Conservation (phyloP, 2,113 vertebrate genomes). For the Eupsittula cactorum region DNA sequence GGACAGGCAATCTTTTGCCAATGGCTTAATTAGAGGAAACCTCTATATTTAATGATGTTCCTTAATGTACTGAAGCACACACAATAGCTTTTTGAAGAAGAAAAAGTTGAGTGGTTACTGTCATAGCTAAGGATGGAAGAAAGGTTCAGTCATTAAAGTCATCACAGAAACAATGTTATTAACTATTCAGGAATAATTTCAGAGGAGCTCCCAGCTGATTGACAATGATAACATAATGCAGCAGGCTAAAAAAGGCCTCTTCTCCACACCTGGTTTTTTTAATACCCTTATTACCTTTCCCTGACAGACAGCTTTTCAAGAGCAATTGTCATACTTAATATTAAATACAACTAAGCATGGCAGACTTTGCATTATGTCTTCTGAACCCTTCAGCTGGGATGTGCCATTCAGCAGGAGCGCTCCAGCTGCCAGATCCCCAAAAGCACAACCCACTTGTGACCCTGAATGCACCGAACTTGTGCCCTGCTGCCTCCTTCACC, state of each 20-base stretch:
- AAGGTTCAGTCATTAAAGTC: conserved; percentile 37
- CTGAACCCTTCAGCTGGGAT: background rate
- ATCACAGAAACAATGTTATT: conserved; percentile 56
- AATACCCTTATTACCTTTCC: conserved; percentile 6
- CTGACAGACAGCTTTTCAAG: conserved; percentile 36
- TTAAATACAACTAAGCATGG: background rate
- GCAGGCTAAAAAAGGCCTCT: background rate
- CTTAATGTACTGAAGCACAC: conserved; percentile 7
- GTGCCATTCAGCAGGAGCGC: background rate
- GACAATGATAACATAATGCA: conserved; percentile 38
- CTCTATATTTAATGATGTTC: conserved; percentile 29
- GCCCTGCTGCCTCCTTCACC: background rate
- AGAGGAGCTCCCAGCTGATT: conserved; percentile 14
- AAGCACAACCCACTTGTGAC: background rate
- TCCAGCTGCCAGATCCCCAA: background rate
- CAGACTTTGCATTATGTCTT: background rate
- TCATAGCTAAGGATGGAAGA: conserved; percentile 26
- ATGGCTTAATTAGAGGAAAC: conserved; percentile 40
- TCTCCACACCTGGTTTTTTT: conserved; percentile 41
- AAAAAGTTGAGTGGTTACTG: conserved; percentile 24
- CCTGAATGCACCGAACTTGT: background rate
- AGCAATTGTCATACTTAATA: background rate
- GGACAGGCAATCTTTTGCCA: conserved; percentile 30
- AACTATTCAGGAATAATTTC: conserved; percentile 23
- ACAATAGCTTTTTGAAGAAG: background rate